These are phyloP conservation scores for Ramphastos sulfuratus DNA, from an alignment of 2,113 vertebrate species.

Conservation along the genomic window DNA sequence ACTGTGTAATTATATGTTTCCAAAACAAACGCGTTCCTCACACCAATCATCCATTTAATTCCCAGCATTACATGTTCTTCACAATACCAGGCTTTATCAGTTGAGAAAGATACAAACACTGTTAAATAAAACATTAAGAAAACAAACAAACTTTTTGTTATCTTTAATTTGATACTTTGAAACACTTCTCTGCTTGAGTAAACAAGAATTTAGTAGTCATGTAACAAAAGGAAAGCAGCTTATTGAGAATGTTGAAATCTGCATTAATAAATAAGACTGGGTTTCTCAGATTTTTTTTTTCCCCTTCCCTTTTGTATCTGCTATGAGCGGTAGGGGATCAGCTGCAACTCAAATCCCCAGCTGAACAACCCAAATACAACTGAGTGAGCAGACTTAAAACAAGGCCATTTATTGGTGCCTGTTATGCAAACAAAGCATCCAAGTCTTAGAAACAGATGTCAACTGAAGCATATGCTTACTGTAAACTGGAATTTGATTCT, in stretches of 20 bases:
- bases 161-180: constrained; percentile 70
- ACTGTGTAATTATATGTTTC: background rate
- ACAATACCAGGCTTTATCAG: background rate
- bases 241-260: constrained; percentile 79
- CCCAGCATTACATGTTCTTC: background rate
- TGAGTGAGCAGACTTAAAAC: constrained; percentile 86
- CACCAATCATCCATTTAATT: background rate
- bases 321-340: constrained; percentile 82
- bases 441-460: constrained; percentile 84
- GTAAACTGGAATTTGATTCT: constrained; percentile 85
- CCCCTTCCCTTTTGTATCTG: constrained; percentile 71
- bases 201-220: constrained; percentile 74
- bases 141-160: constrained; percentile 20
- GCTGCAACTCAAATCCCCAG: constrained; percentile 85
- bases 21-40: constrained; percentile 23
- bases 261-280: constrained; percentile 78
- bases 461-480: constrained; percentile 88
- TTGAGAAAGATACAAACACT: background rate
- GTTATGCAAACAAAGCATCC: constrained; percentile 86
- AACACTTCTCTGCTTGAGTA: constrained; percentile 52
- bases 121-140: constrained; percentile 22
- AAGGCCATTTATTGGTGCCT: constrained; percentile 84
- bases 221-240: constrained; percentile 73
- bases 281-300: constrained; percentile 69
- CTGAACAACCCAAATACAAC: constrained; percentile 85